Conservation (phyloP, 2,113 vertebrate genomes). For the Pithys albifrons region DNA sequence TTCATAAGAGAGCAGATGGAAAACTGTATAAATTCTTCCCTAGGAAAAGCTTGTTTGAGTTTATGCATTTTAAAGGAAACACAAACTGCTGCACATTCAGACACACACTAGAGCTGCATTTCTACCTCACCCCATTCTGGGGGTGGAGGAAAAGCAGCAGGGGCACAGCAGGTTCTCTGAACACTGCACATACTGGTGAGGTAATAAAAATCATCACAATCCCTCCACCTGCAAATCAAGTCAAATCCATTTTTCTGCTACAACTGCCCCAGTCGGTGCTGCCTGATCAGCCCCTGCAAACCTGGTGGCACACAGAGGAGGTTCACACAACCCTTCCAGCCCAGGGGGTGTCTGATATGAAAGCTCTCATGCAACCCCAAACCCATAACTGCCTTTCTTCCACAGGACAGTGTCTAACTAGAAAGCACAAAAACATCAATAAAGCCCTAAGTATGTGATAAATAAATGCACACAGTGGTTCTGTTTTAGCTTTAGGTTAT, state of each 20-base stretch:
- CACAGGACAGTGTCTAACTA: background rate
- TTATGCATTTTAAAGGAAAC: background rate
- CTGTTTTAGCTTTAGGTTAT: background rate
- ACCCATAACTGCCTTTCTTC: fast-evolving
- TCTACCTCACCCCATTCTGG: background rate
- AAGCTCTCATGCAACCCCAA: background rate
- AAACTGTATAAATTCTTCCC: background rate
- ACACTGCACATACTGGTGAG: background rate
- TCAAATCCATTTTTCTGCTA: background rate
- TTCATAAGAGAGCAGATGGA: background rate
- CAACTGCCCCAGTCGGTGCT: background rate
- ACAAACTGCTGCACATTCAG: background rate
- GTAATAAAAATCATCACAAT: background rate
- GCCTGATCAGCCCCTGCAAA: background rate
- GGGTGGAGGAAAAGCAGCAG: background rate
- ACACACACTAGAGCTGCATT: background rate
- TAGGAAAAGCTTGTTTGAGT: background rate
- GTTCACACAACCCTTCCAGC: background rate
- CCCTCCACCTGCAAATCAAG: background rate
- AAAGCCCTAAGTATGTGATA: background rate
- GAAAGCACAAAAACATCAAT: background rate
- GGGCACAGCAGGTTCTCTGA: background rate
- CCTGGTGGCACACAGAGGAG: fast-evolving
- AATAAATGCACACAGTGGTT: background rate
- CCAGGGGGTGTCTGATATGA: background rate